Percentiles rank a stretch among this genome's conserved stretches.
Conservation (phyloP, 2,113 vertebrate genomes). For the Trogon melanurus region DNA sequence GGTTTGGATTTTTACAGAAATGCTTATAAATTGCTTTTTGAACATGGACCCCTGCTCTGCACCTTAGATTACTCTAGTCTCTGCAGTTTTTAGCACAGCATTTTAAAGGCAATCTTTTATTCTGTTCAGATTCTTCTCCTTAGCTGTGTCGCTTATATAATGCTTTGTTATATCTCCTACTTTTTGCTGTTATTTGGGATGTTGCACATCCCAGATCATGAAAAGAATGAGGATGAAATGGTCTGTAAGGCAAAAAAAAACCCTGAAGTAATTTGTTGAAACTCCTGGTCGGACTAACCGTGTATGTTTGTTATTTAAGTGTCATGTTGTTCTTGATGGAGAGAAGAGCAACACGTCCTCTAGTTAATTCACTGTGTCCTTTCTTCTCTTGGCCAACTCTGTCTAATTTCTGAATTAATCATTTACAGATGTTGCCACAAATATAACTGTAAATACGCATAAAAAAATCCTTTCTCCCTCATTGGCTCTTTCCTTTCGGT, state of each 20-base stretch:
- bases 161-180: fast-evolving
- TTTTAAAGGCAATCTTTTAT: neutral
- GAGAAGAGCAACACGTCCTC: neutral
- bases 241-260: neutral
- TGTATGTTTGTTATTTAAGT: neutral
- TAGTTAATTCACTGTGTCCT: neutral
- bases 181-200: neutral
- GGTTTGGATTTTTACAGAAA: neutral
- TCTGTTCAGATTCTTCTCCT: neutral
- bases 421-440: neutral
- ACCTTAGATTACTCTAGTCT: neutral
- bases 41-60: neutral
- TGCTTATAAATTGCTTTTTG: neutral
- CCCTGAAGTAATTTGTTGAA: neutral
- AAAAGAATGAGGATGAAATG: neutral
- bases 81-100: neutral
- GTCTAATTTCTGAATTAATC: neutral
- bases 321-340: neutral
- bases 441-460: neutral
- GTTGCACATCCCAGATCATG: neutral
- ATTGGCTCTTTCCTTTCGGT: neutral
- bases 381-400: neutral
- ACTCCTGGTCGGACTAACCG: neutral
- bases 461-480: neutral
- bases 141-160: neutral